Evolutionary conservation across 64 coral and sea anemone genomes (phyloP).

Genomic region (Platygyra sinensis): DNA sequence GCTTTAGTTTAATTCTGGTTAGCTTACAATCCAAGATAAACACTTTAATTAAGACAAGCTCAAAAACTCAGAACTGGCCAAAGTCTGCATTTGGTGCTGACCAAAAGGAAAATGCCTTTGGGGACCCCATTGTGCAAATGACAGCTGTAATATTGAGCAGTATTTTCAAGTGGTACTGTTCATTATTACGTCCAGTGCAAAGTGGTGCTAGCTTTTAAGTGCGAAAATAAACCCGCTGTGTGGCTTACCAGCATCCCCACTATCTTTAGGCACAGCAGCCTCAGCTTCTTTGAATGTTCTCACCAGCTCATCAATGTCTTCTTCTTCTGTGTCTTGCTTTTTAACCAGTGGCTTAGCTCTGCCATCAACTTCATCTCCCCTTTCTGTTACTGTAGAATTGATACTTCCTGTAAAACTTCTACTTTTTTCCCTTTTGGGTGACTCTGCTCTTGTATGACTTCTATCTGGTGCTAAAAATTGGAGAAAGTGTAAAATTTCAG

Average conservation of each 20-base stretch:
- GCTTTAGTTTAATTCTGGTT: too few relatives aligned
- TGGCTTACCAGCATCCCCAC: constrained; percentile 24
- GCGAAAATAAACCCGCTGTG: too few relatives aligned
- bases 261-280: constrained; percentile 35
- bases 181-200: too few relatives aligned
- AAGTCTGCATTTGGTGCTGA: too few relatives aligned
- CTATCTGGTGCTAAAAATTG: constrained; percentile 1
- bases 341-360: constrained; percentile 14
- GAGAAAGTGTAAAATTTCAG: not conserved
- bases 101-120: too few relatives aligned
- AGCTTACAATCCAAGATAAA: too few relatives aligned
- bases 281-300: constrained; percentile 79
- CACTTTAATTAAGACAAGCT: too few relatives aligned
- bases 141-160: too few relatives aligned
- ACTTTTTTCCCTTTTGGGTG: constrained; percentile 6
- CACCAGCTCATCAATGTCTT: constrained; percentile 91
- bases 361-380: not conserved
- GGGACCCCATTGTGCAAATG: too few relatives aligned
- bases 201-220: too few relatives aligned
- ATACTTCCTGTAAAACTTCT: constrained; percentile 19
- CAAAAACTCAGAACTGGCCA: too few relatives aligned
- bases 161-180: too few relatives aligned
- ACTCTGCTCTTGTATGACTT: not conserved
- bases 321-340: constrained; percentile 73
- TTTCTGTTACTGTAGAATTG: not conserved